Conservation (phyloP, 2,113 vertebrate genomes). For the Pavo muticus region DNA sequence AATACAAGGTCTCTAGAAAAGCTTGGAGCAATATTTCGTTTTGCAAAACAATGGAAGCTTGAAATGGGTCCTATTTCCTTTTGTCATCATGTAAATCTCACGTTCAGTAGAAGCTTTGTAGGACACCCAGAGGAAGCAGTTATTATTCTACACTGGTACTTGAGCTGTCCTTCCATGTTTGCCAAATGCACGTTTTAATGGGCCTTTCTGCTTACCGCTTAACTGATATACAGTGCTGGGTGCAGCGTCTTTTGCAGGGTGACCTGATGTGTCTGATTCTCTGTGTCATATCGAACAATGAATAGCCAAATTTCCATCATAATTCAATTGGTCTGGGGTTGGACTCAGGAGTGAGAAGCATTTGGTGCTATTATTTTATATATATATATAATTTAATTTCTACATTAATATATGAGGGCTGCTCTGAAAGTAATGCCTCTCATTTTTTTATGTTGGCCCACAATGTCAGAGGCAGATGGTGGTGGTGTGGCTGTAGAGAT, state of each 20-base stretch:
- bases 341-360: background rate
- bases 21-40: background rate
- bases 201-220: background rate
- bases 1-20: background rate
- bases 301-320: background rate
- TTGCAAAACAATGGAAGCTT: background rate
- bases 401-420: background rate
- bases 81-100: background rate
- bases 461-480: too few relatives aligned
- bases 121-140: background rate
- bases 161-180: background rate
- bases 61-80: background rate
- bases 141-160: background rate
- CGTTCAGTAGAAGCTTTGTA: background rate
- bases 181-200: background rate
- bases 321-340: background rate
- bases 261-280: background rate
- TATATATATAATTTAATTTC: background rate
- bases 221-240: background rate
- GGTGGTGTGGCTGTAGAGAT: too few relatives aligned
- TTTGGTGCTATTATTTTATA: background rate
- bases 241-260: background rate
- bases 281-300: background rate
- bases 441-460: too few relatives aligned
- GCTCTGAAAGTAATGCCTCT: too few relatives aligned